Evolutionary conservation across 2,888 invertebrate species (phyloP).

Genomic region (Penaeus monodon): DNA sequence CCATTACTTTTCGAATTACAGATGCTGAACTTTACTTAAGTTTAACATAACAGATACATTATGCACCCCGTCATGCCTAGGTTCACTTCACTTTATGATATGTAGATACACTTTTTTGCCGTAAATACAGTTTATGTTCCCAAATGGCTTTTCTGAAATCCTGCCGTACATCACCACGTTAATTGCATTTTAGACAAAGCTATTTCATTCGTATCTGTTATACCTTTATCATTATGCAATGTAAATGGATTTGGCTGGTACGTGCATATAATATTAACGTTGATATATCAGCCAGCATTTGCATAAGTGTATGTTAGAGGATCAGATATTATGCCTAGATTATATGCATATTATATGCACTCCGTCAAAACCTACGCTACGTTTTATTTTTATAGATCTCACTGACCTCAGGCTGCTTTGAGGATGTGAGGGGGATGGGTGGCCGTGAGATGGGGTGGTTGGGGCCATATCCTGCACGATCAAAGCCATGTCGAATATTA

Average conservation of each 20-base stretch:
- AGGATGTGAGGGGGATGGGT: neutral
- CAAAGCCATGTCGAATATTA: too few species aligned
- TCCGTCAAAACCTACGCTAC: conserved; percentile 47
- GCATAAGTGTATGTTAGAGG: conserved; percentile 59
- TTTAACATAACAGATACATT: too few species aligned
- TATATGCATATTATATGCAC: conserved; percentile 49
- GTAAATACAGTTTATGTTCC: conserved; percentile 42
- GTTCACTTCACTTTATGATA: conserved; percentile 42
- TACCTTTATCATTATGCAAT: conserved; percentile 55
- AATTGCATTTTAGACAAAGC: conserved; percentile 55
- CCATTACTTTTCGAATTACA: too few species aligned
- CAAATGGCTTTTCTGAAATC: conserved; percentile 37
- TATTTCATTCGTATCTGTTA: conserved; percentile 56
- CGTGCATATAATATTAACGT: conserved; percentile 59
- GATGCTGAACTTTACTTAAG: too few species aligned
- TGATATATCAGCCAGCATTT: conserved; percentile 58
- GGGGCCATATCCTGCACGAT: too few species aligned
- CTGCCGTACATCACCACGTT: conserved; percentile 44
- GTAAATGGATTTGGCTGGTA: conserved; percentile 57
- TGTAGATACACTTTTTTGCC: conserved; percentile 56
- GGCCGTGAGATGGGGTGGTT: too few species aligned
- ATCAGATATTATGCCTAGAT: conserved; percentile 53
- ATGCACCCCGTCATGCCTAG: too few species aligned
- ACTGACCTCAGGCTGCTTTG: neutral
- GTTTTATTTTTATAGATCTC: conserved; percentile 25